Conservation (phyloP, 2,113 vertebrate species). For the Pithys albifrons region DNA sequence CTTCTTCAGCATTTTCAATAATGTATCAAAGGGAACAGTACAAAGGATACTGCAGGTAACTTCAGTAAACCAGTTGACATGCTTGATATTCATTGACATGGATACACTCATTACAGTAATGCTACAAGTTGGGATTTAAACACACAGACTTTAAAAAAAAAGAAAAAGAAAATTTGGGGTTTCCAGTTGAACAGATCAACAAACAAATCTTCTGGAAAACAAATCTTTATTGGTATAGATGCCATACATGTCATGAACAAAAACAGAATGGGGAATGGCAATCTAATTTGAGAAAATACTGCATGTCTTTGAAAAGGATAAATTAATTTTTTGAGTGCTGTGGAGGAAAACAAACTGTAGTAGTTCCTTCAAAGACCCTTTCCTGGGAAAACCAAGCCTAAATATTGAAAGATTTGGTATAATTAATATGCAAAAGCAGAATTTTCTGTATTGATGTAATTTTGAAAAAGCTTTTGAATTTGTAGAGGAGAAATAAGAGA, state of each 20-base stretch:
- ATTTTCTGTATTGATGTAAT: background rate
- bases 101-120: background rate
- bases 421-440: background rate
- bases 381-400: background rate
- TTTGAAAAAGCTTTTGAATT: background rate
- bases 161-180: background rate
- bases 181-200: background rate
- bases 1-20: background rate
- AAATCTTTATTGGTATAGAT: background rate
- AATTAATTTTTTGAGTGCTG: background rate
- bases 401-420: background rate
- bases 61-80: background rate
- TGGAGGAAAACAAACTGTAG: background rate
- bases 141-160: background rate
- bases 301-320: background rate
- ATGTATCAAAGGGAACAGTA: background rate
- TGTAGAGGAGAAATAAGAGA: background rate
- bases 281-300: background rate
- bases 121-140: background rate
- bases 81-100: background rate
- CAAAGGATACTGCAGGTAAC: background rate
- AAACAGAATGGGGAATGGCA: background rate
- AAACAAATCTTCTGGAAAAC: background rate
- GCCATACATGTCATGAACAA: background rate
- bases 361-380: background rate